A percentile compares a stretch with the other conserved stretches of the same genome.
Evolutionary conservation across 1,140 invertebrate species (phyloP).

Genomic region (Agraylea sexmaculata): DNA sequence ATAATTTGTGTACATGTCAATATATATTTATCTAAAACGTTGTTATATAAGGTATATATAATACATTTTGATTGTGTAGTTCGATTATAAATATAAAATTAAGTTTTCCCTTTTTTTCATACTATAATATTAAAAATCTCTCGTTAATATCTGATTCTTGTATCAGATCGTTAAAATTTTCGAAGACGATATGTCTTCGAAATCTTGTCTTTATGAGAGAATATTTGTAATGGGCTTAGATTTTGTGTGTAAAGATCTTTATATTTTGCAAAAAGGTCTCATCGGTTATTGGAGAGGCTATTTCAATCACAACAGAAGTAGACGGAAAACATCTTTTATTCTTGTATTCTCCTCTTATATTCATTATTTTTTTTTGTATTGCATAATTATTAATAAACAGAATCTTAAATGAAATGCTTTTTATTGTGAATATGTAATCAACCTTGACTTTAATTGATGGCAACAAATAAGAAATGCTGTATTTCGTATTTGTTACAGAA

Average conservation of each 20-base stretch:
- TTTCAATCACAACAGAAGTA: constrained; percentile 62
- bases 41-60: constrained; percentile 15
- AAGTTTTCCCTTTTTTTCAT: constrained; percentile 12
- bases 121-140: constrained; percentile 12
- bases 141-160: not conserved
- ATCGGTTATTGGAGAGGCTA: constrained; percentile 65
- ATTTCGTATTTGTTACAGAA: constrained; percentile 19
- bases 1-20: constrained; percentile 17
- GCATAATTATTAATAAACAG: constrained; percentile 41
- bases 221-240: constrained; percentile 8
- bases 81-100: constrained; percentile 17
- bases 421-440: constrained; percentile 21
- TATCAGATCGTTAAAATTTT: not conserved
- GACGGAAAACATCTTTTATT: constrained; percentile 50
- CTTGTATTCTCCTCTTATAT: constrained; percentile 32
- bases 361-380: constrained; percentile 44
- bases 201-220: constrained; percentile 1
- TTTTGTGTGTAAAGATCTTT: constrained; percentile 36
- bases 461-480: constrained; percentile 10
- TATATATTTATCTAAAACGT: constrained; percentile 16
- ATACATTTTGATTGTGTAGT: constrained; percentile 10
- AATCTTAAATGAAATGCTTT: constrained; percentile 33
- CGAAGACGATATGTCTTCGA: constrained; percentile 1
- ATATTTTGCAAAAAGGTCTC: constrained; percentile 51
- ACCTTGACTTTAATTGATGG: not conserved